Conservation (phyloP, 2,113 vertebrate genomes). For the Pithys albifrons region DNA sequence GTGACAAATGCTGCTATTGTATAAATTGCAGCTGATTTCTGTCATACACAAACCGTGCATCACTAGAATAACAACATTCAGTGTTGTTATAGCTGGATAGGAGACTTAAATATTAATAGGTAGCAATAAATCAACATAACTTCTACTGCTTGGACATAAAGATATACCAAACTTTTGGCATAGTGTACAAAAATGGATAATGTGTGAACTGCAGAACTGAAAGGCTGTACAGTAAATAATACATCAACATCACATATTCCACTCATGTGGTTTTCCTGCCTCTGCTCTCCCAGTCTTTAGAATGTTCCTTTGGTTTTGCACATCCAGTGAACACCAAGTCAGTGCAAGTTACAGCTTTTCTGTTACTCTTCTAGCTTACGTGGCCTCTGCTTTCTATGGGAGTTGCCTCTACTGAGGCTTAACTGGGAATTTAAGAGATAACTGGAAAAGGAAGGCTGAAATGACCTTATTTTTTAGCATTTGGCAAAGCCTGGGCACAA, state of each 20-base stretch:
- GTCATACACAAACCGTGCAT: not conserved
- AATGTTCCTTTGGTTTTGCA: not conserved
- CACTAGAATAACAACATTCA: not conserved
- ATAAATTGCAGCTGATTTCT: not conserved
- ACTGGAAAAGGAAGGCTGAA: not conserved
- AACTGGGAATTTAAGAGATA: not conserved
- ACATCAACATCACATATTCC: not conserved
- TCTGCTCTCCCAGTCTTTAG: not conserved
- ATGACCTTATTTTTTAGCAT: not conserved
- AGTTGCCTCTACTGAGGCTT: not conserved
- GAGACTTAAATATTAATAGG: not conserved
- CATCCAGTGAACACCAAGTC: not conserved
- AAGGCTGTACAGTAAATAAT: not conserved
- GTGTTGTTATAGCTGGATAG: not conserved
- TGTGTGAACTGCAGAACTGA: not conserved
- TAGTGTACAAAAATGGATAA: not conserved
- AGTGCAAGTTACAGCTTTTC: not conserved
- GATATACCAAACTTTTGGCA: not conserved
- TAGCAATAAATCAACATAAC: not conserved
- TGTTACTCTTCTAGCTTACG: not conserved
- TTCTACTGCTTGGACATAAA: not conserved
- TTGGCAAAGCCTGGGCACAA: not conserved
- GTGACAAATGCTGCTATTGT: not conserved
- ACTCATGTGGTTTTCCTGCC: not conserved
- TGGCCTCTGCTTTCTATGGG: not conserved